Conservation (phyloP, 2,113 vertebrate species). For the Mirounga angustirostris region DNA sequence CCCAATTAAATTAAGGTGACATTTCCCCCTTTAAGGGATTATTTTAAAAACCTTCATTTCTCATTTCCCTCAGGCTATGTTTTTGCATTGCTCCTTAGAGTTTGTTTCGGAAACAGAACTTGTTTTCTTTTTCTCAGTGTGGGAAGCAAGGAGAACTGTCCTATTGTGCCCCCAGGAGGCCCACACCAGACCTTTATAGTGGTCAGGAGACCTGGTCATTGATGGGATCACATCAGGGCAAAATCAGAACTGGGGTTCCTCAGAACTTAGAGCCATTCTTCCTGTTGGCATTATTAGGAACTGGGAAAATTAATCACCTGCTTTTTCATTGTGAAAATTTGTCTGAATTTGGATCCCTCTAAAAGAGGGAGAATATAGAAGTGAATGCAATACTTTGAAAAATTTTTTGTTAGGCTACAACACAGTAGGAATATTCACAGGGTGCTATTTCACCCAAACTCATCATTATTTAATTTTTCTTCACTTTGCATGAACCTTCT, state of each 20-base stretch:
- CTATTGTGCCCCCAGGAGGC: not conserved
- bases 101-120: conserved; percentile 71
- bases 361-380: not conserved
- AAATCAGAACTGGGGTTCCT: conserved; percentile 11
- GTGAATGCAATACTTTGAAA: not conserved
- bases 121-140: conserved; percentile 30
- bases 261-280: not conserved
- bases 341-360: not conserved
- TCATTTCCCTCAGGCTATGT: conserved; percentile 48
- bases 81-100: conserved; percentile 36
- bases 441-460: not conserved
- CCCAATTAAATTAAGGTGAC: conserved; percentile 80
- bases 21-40: conserved; percentile 73
- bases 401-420: not conserved
- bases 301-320: not conserved
- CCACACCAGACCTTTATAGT: not conserved
- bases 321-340: conserved; percentile 17
- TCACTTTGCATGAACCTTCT: not conserved
- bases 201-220: not conserved
- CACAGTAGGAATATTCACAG: not conserved
- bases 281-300: conserved; percentile 32
- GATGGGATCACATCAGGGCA: not conserved
- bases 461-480: not conserved
- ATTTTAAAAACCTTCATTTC: conserved; percentile 67
- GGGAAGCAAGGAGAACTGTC: not conserved